Evolutionary conservation across 1,140 invertebrate genomes (phyloP), one percentile per base, ranked within the genome.

Genomic region (Trichonephila inaurata): DNA sequence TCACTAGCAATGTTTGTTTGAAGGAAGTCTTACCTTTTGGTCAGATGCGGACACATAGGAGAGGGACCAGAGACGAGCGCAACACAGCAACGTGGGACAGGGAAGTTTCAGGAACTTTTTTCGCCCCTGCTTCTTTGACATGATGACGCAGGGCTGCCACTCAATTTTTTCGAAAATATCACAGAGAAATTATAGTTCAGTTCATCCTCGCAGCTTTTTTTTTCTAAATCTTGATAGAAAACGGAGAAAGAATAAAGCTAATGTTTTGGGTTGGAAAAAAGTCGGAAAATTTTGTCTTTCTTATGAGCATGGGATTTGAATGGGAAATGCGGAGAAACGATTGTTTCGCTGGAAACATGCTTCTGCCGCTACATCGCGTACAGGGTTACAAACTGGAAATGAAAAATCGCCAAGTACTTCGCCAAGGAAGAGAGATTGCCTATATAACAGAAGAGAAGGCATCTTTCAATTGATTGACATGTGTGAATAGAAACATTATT

Each of bases 21-120:
- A 18, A 19, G 77, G 33, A 82, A 8, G 16, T 40, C 62, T 92
- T 92, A 92, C 90, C 77, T 92, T 92, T 92, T 92, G 89, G 28
- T 91, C 90, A 16, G 90, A 85, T 21, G 90, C 90, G 8, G 90
- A 85, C 21, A 92, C 90, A 66, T 92, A 92, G 10, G 90, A 92
- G 19, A 92, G 85, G 16, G 90, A 92, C 90, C 90, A 92, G 5
- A 92, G 62, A 2, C 90, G 77, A 51, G 90, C 90, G 64, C 90
- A 92, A 58, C 90, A 92, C 10, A 92, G 62, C 62, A 92, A 85
- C 28, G 90, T 58, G 1, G 90, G 90, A 72, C 90, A 92, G 14
- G 77, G 90, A n/a, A 91, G 40, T 91, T 91, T 91, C 16, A 92
- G 40, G 2, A 92, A 33, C 66, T 72, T 69, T 85, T 92, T 92